Base-by-base conservation (phyloP, 2,888 invertebrate species). In the Amphipoea oculea region DNA sequence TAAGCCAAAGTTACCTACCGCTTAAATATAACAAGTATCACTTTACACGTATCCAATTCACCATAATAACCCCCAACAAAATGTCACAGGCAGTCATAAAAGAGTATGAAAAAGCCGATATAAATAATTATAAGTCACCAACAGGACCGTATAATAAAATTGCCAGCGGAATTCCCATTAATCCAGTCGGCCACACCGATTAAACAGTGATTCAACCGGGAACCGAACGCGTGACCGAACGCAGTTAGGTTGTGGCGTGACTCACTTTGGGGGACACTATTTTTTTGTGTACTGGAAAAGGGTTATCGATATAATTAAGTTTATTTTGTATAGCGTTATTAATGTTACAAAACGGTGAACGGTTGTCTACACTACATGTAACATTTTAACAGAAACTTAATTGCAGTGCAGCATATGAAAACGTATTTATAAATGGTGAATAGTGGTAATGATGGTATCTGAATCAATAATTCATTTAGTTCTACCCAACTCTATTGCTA, bases 221-320 rank as follows among this genome's bases (percentile, higher is more conserved):
- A 89, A 77, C 76, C 83, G 51, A 89, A 89, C 79, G 88, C 90
- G 89, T 91, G 91, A 89, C 88, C 81, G 73, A 51, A 54, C 78
- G 79, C 88, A 82, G 85, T 90, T 89, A 87, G 83, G 76, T 73
- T 76, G 83, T 20, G 81, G 82, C 76, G 63, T 86, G 84, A 89
- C 73, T 89, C 83, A 87, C 45, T 29, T 66, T 81, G 63, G 60
- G 72, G 23, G 60, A 68, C 54, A 36, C 57, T 11, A 23, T 51
- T 77, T 66, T 48, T 76, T 74, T 42, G 60, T 51, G 12, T 36
- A 60, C 48, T 68, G 78, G n/a, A 42, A 63, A 75, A 6, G 9
- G 14, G 51, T 70, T 54, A 70, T 23, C 4, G 51, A 36, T 54
- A 54, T 9, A 36, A 17, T 17, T 17, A 7, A 51, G 69, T n/a